These are phyloP conservation scores for Falcunculus frontatus DNA, from an alignment of 2,113 vertebrate genomes.

Conservation along the genomic window DNA sequence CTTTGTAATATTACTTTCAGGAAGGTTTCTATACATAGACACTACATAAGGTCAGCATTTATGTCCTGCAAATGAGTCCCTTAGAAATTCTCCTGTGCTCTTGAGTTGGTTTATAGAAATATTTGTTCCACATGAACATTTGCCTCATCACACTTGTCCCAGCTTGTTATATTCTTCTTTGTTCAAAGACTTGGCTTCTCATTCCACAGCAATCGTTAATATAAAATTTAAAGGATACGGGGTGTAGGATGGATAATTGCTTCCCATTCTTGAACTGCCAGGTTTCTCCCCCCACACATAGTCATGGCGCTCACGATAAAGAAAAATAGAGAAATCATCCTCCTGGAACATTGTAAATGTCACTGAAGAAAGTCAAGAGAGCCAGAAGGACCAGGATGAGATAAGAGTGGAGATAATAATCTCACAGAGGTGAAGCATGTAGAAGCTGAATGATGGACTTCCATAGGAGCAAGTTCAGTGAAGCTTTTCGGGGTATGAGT, in stretches of 20 bases:
- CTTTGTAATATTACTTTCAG: not conserved
- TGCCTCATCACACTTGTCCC: slow-evolving; percentile 55
- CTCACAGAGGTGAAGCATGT: not conserved
- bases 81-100: slow-evolving; percentile 43
- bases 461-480: not conserved
- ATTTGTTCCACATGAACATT: slow-evolving; percentile 64
- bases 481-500: not conserved
- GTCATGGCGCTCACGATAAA: not conserved
- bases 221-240: slow-evolving; percentile 43
- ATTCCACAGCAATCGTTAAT: slow-evolving; percentile 33
- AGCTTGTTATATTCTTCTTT: slow-evolving; percentile 56
- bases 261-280: slow-evolving; percentile 12
- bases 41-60: slow-evolving; percentile 53
- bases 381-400: not conserved
- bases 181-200: slow-evolving; percentile 54
- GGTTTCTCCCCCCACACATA: not conserved
- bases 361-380: not conserved
- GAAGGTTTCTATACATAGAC: not conserved
- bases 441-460: not conserved
- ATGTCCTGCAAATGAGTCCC: slow-evolving; percentile 34
- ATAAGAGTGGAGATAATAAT: not conserved
- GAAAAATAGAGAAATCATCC: not conserved
- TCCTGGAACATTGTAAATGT: not conserved
- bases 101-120: slow-evolving; percentile 52
- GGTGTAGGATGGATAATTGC: slow-evolving; percentile 1